Conservation (phyloP, 2,113 vertebrate genomes). For the Etheostoma cragini region DNA sequence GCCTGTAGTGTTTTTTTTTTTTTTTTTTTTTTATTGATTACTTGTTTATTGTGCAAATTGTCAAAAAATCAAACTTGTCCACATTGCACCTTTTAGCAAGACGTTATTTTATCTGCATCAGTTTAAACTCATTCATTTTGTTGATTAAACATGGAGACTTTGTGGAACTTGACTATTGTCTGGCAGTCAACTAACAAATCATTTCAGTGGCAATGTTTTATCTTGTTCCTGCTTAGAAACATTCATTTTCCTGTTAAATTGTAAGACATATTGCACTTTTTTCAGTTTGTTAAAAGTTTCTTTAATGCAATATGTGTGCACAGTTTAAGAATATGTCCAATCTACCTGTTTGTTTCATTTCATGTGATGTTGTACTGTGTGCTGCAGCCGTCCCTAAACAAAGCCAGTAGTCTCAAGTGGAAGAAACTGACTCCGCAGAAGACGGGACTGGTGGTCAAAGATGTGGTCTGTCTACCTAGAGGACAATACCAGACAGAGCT, state of each 20-base stretch:
- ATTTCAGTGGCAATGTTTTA: not conserved
- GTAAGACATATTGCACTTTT: too few species aligned
- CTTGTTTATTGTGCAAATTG: not conserved
- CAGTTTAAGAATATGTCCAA: not conserved
- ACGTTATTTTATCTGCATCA: not conserved
- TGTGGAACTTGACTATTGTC: not conserved
- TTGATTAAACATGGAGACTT: too few species aligned
- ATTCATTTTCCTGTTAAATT: too few species aligned
- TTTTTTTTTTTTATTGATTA: not conserved
- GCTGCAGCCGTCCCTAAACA: conserved; percentile 26
- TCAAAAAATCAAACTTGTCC: not conserved
- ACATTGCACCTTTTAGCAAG: not conserved
- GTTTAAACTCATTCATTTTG: not conserved
- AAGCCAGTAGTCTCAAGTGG: conserved; percentile 55
- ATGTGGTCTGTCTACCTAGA: conserved; percentile 72
- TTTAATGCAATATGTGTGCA: not conserved
- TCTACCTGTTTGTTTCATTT: too few species aligned
- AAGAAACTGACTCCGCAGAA: conserved; percentile 42
- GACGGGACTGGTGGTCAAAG: conserved; percentile 71
- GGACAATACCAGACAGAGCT: conserved; percentile 40
- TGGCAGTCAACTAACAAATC: not conserved
- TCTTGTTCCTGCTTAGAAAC: not conserved
- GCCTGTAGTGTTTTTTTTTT: not conserved
- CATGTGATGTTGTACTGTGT: not conserved
- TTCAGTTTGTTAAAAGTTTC: too few species aligned